These are phyloP conservation scores for Microplitis manilae DNA, from an alignment of 2,888 invertebrate species.

Conservation along the genomic window DNA sequence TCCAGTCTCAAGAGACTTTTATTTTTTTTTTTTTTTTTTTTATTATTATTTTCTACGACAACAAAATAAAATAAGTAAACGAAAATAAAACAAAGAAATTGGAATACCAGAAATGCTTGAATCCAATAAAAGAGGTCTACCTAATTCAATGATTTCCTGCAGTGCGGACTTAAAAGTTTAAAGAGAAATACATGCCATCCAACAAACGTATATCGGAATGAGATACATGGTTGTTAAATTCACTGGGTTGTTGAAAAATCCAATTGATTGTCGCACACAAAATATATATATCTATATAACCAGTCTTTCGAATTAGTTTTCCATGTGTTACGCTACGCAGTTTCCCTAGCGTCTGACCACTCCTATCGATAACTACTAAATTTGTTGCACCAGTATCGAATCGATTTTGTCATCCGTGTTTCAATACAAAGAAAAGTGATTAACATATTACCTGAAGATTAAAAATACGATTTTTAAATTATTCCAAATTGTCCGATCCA, in stretches of 20 bases:
- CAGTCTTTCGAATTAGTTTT: too few species aligned
- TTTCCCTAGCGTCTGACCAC: constrained; percentile 12
- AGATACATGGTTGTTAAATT: too few species aligned
- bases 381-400: constrained; percentile 7
- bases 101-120: neutral
- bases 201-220: too few species aligned
- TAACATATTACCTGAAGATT: too few species aligned
- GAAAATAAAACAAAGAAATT: constrained; percentile 21
- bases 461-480: too few species aligned
- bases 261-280: too few species aligned
- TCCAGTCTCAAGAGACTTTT: constrained; percentile 14
- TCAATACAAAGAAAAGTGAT: too few species aligned
- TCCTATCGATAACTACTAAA: constrained; percentile 26
- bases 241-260: too few species aligned
- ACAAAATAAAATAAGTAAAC: neutral
- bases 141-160: constrained; percentile 33
- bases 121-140: constrained; percentile 6
- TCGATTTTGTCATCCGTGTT: too few species aligned
- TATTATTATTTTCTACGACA: neutral
- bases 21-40: neutral
- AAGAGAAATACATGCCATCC: neutral
- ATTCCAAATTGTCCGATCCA: too few species aligned
- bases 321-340: neutral
- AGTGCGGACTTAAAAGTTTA: constrained; percentile 21
- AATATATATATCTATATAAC: too few species aligned